Conservation (phyloP, 2,797 vertebrate genomes). For the Hydrophis major region DNA sequence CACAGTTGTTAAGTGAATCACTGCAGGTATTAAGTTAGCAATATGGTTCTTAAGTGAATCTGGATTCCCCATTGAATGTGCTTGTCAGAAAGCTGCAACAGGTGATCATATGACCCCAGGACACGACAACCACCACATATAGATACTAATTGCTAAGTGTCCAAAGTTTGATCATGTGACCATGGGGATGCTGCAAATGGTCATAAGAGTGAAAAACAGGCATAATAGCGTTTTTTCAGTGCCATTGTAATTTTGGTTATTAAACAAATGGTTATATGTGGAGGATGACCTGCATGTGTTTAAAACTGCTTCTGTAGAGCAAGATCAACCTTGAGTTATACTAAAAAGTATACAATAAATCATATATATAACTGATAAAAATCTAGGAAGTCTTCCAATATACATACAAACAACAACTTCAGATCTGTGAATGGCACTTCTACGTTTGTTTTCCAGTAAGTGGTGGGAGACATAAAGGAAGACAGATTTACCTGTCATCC, state of each 20-base stretch:
- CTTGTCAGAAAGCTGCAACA: too few species aligned
- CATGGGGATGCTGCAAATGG: too few species aligned
- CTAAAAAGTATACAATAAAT: neutral
- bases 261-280: neutral
- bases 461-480: neutral
- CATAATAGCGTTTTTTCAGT: too few species aligned
- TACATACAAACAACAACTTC: neutral
- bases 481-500: neutral
- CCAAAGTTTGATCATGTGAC: neutral
- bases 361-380: neutral
- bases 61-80: too few species aligned
- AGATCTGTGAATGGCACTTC: neutral
- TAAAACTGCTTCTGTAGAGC: rapidly evolving
- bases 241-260: too few species aligned
- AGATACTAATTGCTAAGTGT: neutral
- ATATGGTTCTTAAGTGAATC: too few species aligned
- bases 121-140: neutral
- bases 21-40: too few species aligned
- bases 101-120: too few species aligned
- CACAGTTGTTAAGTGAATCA: too few species aligned
- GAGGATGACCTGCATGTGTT: neutral
- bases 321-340: neutral
- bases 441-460: neutral
- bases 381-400: neutral
- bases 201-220: too few species aligned